phyloP scores from a whole-genome alignment of 2,797 vertebrate genomes.

The Phaenicophaeus curvirostris region DNA sequence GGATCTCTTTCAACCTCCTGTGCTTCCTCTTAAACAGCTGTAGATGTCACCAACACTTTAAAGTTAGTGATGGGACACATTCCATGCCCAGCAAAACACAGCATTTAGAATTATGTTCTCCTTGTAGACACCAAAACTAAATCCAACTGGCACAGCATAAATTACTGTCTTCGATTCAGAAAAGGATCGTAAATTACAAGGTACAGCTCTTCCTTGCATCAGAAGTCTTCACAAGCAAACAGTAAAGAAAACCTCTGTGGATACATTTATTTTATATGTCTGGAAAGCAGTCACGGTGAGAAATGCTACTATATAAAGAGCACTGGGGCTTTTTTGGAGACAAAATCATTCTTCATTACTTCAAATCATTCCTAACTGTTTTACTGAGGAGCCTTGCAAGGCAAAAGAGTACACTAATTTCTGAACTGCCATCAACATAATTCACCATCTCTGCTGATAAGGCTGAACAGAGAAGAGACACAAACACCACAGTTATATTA shows the following conservation, averaged over 20 bases:
- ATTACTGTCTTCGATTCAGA: background rate
- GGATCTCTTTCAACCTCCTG: background rate
- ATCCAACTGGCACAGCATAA: background rate
- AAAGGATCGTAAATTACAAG: background rate
- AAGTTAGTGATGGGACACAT: background rate
- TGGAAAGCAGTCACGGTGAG: background rate
- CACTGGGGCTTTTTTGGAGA: background rate
- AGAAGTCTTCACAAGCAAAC: background rate
- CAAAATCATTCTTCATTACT: too few relatives aligned
- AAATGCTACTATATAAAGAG: background rate
- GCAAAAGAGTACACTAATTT: background rate
- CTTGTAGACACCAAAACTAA: background rate
- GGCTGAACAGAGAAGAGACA: background rate
- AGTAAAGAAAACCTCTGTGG: background rate
- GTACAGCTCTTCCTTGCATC: background rate
- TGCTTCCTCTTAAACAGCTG: background rate
- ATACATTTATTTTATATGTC: background rate
- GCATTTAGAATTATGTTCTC: background rate
- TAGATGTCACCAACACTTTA: background rate
- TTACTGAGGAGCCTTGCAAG: background rate
- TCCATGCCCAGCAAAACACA: background rate
- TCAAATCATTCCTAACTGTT: background rate
- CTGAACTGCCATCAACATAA: background rate
- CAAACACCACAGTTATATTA: background rate
- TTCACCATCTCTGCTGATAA: background rate